Evolutionary conservation across 1,140 invertebrate species (phyloP).

Genomic region (Meloidogyne floridensis): DNA sequence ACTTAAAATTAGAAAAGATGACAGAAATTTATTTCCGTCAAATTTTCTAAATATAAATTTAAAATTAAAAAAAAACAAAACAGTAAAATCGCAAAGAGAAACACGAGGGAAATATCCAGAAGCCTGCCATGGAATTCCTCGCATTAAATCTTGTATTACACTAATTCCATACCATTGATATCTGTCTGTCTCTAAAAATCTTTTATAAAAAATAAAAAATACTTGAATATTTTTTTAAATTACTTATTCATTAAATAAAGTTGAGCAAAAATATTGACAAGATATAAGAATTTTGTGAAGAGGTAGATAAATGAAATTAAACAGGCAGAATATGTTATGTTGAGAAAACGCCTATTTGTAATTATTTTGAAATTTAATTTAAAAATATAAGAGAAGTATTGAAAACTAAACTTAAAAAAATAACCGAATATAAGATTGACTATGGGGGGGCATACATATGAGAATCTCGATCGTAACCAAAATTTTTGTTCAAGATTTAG

Average conservation of each 20-base stretch:
- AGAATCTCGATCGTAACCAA: too few relatives aligned
- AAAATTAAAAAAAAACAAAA: conserved; percentile 66
- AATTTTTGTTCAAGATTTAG: too few relatives aligned
- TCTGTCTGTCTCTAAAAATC: conserved; percentile 60
- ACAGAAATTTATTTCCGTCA: too few relatives aligned
- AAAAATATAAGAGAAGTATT: neutral
- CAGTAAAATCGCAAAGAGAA: conserved; percentile 70
- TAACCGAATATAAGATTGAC: too few relatives aligned
- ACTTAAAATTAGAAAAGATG: too few relatives aligned
- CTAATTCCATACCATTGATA: conserved; percentile 62
- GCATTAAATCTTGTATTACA: conserved; percentile 59
- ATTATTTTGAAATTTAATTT: neutral
- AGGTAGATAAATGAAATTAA: conserved; percentile 55
- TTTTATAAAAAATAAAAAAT: conserved; percentile 35
- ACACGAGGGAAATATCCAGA: conserved; percentile 69
- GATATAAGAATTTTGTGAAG: conserved; percentile 54
- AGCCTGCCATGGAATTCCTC: conserved; percentile 58
- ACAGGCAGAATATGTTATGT: conserved; percentile 57
- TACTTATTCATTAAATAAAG: conserved; percentile 63
- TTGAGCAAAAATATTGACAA: conserved; percentile 57
- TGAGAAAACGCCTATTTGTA: conserved; percentile 39
- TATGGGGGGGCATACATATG: too few relatives aligned
- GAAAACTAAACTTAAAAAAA: too few relatives aligned
- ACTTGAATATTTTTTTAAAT: neutral
- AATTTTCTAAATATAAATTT: conserved; percentile 32